Conservation (phyloP, 2,113 vertebrate genomes). For the Platichthys flesus region DNA sequence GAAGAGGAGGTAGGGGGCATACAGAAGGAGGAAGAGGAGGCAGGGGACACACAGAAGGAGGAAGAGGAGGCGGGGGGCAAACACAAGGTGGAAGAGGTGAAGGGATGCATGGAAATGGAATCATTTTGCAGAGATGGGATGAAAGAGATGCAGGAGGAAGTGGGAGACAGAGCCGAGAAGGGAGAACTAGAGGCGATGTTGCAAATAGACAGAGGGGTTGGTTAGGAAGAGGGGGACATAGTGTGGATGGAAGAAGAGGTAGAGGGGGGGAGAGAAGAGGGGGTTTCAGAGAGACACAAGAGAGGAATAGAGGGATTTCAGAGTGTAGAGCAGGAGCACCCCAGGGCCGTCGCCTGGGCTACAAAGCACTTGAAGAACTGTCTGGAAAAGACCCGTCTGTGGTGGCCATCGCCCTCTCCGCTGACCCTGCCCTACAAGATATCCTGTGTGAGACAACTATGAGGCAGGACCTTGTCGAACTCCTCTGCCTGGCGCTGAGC, state of each 20-base stretch:
- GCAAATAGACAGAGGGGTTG: slow-evolving; percentile 38
- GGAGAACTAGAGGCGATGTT: slow-evolving; percentile 22
- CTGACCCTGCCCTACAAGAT: slow-evolving; percentile 75
- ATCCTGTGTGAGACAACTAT: slow-evolving; percentile 81
- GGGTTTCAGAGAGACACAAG: slow-evolving; percentile 40
- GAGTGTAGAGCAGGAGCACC: slow-evolving; percentile 47
- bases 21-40: too few species aligned
- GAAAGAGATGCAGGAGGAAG: neutral
- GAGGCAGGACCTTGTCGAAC: slow-evolving; percentile 82
- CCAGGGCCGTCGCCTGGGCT: slow-evolving; percentile 78
- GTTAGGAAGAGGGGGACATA: slow-evolving; percentile 16
- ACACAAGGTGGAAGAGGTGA: neutral
- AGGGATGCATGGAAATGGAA: neutral
- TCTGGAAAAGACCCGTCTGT: slow-evolving; percentile 85
- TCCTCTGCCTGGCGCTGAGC: slow-evolving; percentile 86
- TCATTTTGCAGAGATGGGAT: neutral
- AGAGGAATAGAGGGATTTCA: slow-evolving; percentile 46
- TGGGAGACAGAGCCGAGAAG: slow-evolving; percentile 1
- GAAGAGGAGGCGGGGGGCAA: neutral
- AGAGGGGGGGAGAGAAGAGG: slow-evolving; percentile 52
- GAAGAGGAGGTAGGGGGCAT: neutral
- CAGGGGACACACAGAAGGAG: too few species aligned
- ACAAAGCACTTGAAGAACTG: slow-evolving; percentile 85
- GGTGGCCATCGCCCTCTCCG: slow-evolving; percentile 87
- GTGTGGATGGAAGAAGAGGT: slow-evolving; percentile 54